These are phyloP conservation scores for Acrobasis consociella DNA, from an alignment of 2,888 invertebrate genomes.

Conservation along the genomic window DNA sequence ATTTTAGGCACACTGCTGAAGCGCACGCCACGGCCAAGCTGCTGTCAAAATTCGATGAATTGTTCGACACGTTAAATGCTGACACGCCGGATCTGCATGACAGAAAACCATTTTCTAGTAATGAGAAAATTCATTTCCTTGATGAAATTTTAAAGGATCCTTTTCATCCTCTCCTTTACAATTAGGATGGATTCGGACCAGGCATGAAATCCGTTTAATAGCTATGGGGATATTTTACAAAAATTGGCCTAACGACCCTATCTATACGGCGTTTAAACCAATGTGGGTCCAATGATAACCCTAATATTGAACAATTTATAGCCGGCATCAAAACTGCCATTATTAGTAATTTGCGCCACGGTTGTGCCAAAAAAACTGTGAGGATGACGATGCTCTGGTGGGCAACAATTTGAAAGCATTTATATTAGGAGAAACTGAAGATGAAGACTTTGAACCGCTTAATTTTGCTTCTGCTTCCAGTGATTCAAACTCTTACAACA, in stretches of 20 bases:
- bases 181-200: slow-evolving; percentile 30
- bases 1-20: too few species aligned
- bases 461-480: too few species aligned
- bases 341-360: slow-evolving; percentile 23
- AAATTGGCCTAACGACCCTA: slow-evolving; percentile 25
- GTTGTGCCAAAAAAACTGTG: slow-evolving; percentile 28
- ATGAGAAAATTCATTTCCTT: slow-evolving; percentile 25
- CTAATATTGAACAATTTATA: slow-evolving; percentile 31
- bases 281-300: slow-evolving; percentile 33
- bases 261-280: slow-evolving; percentile 31
- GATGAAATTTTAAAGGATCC: slow-evolving; percentile 26
- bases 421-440: background rate
- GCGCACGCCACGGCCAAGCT: too few species aligned
- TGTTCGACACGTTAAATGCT: slow-evolving; percentile 25
- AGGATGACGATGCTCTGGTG: slow-evolving; percentile 27
- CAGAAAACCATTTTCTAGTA: slow-evolving; percentile 24
- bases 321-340: slow-evolving; percentile 31
- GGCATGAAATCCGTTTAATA: slow-evolving; percentile 28
- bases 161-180: slow-evolving; percentile 28
- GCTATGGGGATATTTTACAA: slow-evolving; percentile 24
- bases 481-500: too few species aligned
- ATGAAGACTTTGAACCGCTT: too few species aligned
- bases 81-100: slow-evolving; percentile 16
- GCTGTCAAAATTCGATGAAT: slow-evolving; percentile 21
- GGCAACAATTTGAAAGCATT: slow-evolving; percentile 25